phyloP scores from a whole-genome alignment of 2,888 invertebrate genomes.

The Andrena flavipes region DNA sequence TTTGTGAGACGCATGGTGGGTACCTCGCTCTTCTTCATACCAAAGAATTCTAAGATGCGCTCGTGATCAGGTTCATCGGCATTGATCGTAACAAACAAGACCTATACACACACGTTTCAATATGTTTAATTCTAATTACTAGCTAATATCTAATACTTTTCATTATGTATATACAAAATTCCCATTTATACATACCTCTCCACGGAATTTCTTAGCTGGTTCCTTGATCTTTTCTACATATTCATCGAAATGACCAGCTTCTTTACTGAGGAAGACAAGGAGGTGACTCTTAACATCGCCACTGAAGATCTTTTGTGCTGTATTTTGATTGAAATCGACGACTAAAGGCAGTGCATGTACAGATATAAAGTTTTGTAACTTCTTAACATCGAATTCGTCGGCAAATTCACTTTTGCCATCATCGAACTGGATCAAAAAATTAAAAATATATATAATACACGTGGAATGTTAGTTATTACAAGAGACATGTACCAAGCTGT shows the following conservation, averaged over 20 bases:
- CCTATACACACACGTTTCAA: slow-evolving; percentile 82
- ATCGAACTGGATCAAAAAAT: slow-evolving; percentile 89
- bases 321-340: slow-evolving; percentile 98
- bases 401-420: slow-evolving; percentile 92
- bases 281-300: slow-evolving; percentile 99
- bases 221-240: slow-evolving; percentile 91
- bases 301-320: slow-evolving; percentile 99
- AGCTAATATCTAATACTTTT: neutral
- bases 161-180: neutral
- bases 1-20: slow-evolving; percentile 96
- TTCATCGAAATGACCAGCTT: slow-evolving; percentile 93
- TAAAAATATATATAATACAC: slow-evolving; percentile 83
- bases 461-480: slow-evolving; percentile 87
- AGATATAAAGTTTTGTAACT: slow-evolving; percentile 93
- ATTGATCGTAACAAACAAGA: slow-evolving; percentile 98
- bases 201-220: slow-evolving; percentile 95
- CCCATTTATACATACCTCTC: slow-evolving; percentile 86
- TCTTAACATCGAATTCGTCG: slow-evolving; percentile 89
- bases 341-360: slow-evolving; percentile 95
- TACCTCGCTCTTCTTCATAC: slow-evolving; percentile 97
- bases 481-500: slow-evolving; percentile 87
- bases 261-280: slow-evolving; percentile 97
- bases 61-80: slow-evolving; percentile 98
- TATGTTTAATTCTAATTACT: slow-evolving; percentile 18
- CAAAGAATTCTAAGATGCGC: slow-evolving; percentile 99